Evolutionary conservation across 1,140 invertebrate genomes (phyloP).

Genomic region (Cydia fagiglandana): DNA sequence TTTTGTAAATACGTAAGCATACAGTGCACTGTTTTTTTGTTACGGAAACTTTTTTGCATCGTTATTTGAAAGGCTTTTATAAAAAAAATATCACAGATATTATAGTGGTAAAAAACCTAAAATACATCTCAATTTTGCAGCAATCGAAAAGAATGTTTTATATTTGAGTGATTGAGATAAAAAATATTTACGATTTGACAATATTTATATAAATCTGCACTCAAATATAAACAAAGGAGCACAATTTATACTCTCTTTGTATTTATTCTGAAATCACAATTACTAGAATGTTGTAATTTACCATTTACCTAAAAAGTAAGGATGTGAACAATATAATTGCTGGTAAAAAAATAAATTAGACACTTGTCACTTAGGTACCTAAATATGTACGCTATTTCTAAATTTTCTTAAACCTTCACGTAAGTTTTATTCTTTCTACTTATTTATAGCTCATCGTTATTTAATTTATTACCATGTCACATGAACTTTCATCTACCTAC

Average conservation of each 20-base stretch:
- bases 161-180: neutral
- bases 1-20: conserved; percentile 65
- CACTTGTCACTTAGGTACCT: neutral
- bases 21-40: conserved; percentile 60
- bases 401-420: neutral
- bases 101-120: neutral
- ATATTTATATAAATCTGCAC: neutral
- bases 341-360: neutral
- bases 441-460: too few species aligned
- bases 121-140: neutral
- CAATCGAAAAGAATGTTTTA: neutral
- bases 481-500: too few species aligned
- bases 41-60: conserved; percentile 10
- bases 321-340: conserved; percentile 6
- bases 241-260: conserved; percentile 2
- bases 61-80: conserved; percentile 6
- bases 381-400: neutral
- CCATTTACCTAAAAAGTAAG: conserved; percentile 28
- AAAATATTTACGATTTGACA: neutral
- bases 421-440: too few species aligned
- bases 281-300: conserved; percentile 27
- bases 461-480: too few species aligned
- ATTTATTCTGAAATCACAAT: conserved; percentile 8
- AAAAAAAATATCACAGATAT: neutral
- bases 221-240: conserved; percentile 1